Conservation (phyloP, 64 coral and sea anemone species). For the Porites lutea region DNA sequence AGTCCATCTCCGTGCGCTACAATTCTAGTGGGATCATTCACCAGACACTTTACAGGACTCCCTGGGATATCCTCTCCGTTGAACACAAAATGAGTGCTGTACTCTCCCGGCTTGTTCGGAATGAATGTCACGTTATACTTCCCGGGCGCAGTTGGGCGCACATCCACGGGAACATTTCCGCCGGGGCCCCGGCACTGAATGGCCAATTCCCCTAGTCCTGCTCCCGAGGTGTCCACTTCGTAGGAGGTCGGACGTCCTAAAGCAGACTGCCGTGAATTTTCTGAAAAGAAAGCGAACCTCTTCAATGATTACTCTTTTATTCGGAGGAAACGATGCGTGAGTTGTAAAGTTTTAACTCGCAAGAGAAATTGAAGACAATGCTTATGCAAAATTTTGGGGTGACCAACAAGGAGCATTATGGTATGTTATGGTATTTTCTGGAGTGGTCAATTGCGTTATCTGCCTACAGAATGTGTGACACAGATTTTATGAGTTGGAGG, state of each 20-base stretch:
- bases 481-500: background rate
- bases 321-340: background rate
- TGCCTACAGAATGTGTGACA: background rate
- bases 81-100: slow-evolving; percentile 71
- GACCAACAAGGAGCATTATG: background rate
- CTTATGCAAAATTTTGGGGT: background rate
- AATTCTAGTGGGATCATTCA: slow-evolving; percentile 77
- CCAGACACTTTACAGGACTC: slow-evolving; percentile 69
- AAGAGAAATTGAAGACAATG: background rate
- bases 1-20: slow-evolving; percentile 87
- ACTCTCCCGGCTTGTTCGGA: slow-evolving; percentile 78
- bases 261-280: slow-evolving; percentile 26
- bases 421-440: too few species aligned
- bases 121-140: slow-evolving; percentile 73
- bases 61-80: slow-evolving; percentile 88
- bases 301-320: background rate
- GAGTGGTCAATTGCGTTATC: background rate
- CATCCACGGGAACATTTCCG: slow-evolving; percentile 82
- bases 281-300: slow-evolving; percentile 3
- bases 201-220: slow-evolving; percentile 83
- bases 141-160: slow-evolving; percentile 35
- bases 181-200: slow-evolving; percentile 80
- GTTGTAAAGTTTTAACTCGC: too few species aligned
- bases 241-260: slow-evolving; percentile 69
- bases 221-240: slow-evolving; percentile 83